These are phyloP conservation scores for Hirtodrosophila alboralis DNA, from an alignment of 2,888 invertebrate species.

Conservation along the genomic window DNA sequence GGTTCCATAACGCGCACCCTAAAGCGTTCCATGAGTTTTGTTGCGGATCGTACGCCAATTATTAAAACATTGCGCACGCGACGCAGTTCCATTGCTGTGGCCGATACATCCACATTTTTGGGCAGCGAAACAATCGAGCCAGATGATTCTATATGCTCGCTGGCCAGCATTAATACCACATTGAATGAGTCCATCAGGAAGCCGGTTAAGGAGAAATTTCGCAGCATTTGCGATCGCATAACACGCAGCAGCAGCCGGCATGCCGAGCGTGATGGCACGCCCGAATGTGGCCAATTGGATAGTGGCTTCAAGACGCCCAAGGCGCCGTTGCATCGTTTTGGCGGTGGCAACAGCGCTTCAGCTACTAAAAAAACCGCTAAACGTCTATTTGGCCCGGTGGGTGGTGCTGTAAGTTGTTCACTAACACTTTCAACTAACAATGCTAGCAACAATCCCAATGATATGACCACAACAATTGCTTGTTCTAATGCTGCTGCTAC, in stretches of 20 bases:
- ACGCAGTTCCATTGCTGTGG: constrained; percentile 76
- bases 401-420: constrained; percentile 15
- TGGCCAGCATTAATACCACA: constrained; percentile 81
- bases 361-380: constrained; percentile 60
- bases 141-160: constrained; percentile 82
- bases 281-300: constrained; percentile 53
- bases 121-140: constrained; percentile 47
- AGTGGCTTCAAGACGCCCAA: constrained; percentile 83
- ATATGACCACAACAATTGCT: constrained; percentile 47
- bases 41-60: constrained; percentile 82
- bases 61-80: constrained; percentile 73
- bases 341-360: constrained; percentile 38
- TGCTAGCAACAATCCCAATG: constrained; percentile 21
- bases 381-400: constrained; percentile 61
- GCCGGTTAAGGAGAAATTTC: constrained; percentile 82
- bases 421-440: constrained; percentile 40
- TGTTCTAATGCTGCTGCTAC: constrained; percentile 55
- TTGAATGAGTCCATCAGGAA: constrained; percentile 82
- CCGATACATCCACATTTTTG: constrained; percentile 51
- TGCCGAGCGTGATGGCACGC: constrained; percentile 44
- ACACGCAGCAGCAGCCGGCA: constrained; percentile 75
- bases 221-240: constrained; percentile 80
- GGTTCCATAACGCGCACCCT: constrained; percentile 83
- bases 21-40: constrained; percentile 84
- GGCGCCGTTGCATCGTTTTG: constrained; percentile 72